These are phyloP conservation scores for Peromyscus californicus DNA, from an alignment of 2,113 vertebrate genomes.

Conservation along the genomic window DNA sequence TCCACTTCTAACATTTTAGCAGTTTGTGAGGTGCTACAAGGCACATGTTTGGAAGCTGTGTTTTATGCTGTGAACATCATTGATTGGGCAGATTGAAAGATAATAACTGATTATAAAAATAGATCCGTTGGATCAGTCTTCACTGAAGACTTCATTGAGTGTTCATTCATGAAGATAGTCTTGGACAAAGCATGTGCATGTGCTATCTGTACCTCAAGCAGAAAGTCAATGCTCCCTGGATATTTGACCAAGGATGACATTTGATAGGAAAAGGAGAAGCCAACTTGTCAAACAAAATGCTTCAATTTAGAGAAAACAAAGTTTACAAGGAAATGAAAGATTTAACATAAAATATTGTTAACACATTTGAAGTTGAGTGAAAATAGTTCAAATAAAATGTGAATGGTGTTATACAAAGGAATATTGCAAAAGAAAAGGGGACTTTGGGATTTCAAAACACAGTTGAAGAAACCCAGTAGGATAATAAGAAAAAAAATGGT, in stretches of 20 bases:
- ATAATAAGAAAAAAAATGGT: background rate
- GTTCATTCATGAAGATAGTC: background rate
- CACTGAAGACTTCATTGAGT: background rate
- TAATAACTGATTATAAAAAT: background rate
- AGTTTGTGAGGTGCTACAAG: background rate
- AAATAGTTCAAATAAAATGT: background rate
- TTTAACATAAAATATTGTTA: background rate
- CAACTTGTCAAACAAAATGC: background rate
- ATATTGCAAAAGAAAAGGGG: background rate
- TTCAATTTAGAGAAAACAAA: background rate
- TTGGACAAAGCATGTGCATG: background rate
- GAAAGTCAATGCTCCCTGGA: background rate
- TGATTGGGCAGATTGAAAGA: background rate
- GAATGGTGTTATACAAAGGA: background rate
- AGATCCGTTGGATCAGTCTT: background rate
- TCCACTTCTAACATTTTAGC: background rate
- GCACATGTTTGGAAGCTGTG: background rate
- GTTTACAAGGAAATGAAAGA: background rate
- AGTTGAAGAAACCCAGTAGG: background rate
- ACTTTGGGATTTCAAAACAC: background rate
- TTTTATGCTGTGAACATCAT: background rate
- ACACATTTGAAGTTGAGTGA: background rate
- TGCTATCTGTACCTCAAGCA: too few relatives aligned
- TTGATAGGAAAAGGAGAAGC: background rate
- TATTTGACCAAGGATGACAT: background rate